Evolutionary conservation across 2,113 vertebrate species (phyloP), one percentile per base, ranked within the genome.

Genomic region (Oryzias curvinotus): DNA sequence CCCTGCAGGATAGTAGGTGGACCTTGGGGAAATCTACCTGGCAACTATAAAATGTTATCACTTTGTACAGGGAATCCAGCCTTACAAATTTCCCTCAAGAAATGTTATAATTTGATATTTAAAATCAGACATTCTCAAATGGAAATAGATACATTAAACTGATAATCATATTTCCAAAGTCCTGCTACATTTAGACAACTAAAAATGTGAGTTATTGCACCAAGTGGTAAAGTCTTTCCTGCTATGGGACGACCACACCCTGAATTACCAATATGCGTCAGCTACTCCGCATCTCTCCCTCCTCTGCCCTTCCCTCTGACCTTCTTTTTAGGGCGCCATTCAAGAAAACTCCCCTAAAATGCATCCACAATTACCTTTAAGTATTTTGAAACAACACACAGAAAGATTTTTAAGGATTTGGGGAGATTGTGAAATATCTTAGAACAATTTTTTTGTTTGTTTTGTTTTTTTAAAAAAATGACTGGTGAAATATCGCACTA

Each of bases 231-330:
- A 14, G 5, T 14, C 49, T 23, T 12, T n/a, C 18, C 8, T 36
- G 41, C 36, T 28, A 5, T 14, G 47, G 62, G 61, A 52, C 15
- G 82, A 76, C 89, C 87, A 87, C 89, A 84, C 87, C 88, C 51
- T 49, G 18, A 19, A 86, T 78, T 25, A 70, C 52, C 50, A 13
- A n/a, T 6, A 19, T 86, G 87, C 84, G 76, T 73, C 65, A 54
- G 66, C n/a, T 68, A 60, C 52, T 66, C 68, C 53, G 75, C 73
- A 81, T 73, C 48, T 52, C 5, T 4, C 36, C 44, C 16, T 5
- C 0, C 18, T 17, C 19, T 14, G 1, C 16, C 5, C 64, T 17
- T 4, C 15, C 18, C 5, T 14, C 12, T 18, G 41, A n/a, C 57
- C 45, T 25, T 55, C 7, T n/a, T 12, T 5, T 15, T 4, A 23